Evolutionary conservation across 2,113 vertebrate genomes (phyloP).

Genomic region (Cinclus cinclus): DNA sequence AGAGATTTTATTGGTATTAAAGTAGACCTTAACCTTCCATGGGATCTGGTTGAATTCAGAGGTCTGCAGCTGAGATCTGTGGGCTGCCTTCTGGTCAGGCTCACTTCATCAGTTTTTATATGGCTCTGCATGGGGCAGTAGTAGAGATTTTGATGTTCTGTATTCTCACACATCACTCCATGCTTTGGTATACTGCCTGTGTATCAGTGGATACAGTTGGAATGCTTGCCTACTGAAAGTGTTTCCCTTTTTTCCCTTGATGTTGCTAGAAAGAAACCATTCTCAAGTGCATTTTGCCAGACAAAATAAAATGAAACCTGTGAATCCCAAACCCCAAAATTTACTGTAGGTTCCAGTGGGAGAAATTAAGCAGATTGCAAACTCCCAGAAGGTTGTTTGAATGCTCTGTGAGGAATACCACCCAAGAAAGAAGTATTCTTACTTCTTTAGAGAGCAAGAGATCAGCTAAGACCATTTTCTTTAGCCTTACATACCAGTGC

Average conservation of each 20-base stretch:
- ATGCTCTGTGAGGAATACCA: not conserved
- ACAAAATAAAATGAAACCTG: not conserved
- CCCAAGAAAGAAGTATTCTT: not conserved
- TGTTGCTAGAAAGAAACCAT: not conserved
- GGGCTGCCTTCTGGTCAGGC: not conserved
- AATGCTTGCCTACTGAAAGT: not conserved
- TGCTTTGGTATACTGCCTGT: not conserved
- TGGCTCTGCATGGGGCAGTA: not conserved
- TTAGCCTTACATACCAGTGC: not conserved
- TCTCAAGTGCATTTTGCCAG: not conserved
- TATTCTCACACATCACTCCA: not conserved
- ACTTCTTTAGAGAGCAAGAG: not conserved
- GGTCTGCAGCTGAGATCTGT: not conserved
- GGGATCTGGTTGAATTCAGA: not conserved
- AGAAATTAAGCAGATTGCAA: not conserved
- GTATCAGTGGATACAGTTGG: not conserved
- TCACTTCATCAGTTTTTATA: not conserved
- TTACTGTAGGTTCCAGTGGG: not conserved
- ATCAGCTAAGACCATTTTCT: not conserved
- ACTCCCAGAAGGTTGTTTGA: not conserved
- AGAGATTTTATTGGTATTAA: not conserved
- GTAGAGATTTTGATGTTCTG: not conserved
- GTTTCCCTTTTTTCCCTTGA: not conserved
- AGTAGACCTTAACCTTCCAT: not conserved
- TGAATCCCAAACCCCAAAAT: not conserved